Evolutionary conservation across 2,888 invertebrate genomes (phyloP).

Genomic region (Phyllotreta cruciferae): DNA sequence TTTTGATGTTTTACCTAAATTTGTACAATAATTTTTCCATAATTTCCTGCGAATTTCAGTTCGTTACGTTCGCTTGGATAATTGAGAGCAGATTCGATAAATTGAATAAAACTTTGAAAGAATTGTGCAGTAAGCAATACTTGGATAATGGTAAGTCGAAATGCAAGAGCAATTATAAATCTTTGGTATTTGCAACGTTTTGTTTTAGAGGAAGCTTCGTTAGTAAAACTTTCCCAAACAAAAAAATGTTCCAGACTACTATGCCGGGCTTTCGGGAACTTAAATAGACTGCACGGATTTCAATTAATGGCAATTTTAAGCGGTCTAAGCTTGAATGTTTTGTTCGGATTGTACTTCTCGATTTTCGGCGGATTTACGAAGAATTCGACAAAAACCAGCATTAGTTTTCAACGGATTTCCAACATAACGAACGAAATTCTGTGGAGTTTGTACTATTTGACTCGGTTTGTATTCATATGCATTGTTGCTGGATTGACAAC

Average conservation of each 20-base stretch:
- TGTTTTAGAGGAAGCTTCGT: constrained; percentile 25
- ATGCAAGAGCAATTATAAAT: not conserved
- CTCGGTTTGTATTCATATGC: constrained; percentile 35
- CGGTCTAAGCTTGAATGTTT: constrained; percentile 34
- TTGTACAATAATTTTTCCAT: constrained; percentile 41
- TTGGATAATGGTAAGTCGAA: constrained; percentile 25
- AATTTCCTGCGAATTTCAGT: constrained; percentile 41
- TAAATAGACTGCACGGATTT: constrained; percentile 33
- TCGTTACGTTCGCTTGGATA: constrained; percentile 36
- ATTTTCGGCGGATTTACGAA: constrained; percentile 41
- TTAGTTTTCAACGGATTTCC: constrained; percentile 27
- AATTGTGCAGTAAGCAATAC: constrained; percentile 18
- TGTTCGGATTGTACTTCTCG: constrained; percentile 40
- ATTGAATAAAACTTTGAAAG: constrained; percentile 30
- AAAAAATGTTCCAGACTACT: constrained; percentile 32
- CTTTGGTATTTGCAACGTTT: constrained; percentile 1
- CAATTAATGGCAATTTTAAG: constrained; percentile 34
- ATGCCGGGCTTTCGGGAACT: constrained; percentile 25
- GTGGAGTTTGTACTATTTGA: constrained; percentile 41
- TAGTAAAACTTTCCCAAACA: constrained; percentile 24
- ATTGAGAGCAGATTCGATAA: constrained; percentile 31
- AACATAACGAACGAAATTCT: constrained; percentile 35
- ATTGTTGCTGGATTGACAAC: constrained; percentile 33
- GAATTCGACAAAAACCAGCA: constrained; percentile 22
- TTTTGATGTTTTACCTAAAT: constrained; percentile 38